These are phyloP conservation scores for Pangasius krempfi DNA, from an alignment of 2,797 vertebrate species.

Conservation along the genomic window DNA sequence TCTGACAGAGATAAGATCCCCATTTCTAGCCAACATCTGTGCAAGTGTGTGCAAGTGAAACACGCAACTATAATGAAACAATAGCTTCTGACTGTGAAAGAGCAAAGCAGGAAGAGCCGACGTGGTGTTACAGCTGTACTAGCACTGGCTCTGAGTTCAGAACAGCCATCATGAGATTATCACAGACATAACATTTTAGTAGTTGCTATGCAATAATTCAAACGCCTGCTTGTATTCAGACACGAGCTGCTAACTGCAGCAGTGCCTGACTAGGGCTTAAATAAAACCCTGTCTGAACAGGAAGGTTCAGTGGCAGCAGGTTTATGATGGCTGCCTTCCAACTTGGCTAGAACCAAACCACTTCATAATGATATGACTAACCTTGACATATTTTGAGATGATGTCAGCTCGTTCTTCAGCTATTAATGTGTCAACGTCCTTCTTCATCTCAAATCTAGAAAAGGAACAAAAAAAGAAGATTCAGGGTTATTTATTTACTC, in stretches of 20 bases:
- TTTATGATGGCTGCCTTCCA: conserved; percentile 18
- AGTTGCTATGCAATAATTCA: not conserved
- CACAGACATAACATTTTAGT: not conserved
- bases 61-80: not conserved
- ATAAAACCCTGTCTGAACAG: not conserved
- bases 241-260: not conserved
- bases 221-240: not conserved
- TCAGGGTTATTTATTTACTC: not conserved
- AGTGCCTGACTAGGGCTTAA: not conserved
- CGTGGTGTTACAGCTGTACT: not conserved
- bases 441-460: conserved; percentile 91
- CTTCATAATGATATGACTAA: conserved; percentile 52
- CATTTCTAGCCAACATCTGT: conserved; percentile 8
- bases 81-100: not conserved
- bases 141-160: not conserved
- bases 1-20: not conserved
- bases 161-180: not conserved
- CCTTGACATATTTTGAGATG: conserved; percentile 87
- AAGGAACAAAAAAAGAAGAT: not conserved
- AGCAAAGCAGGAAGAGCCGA: not conserved
- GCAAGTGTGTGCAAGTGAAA: not conserved
- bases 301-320: not conserved
- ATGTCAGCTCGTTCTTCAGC: conserved; percentile 86
- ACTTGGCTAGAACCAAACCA: not conserved
- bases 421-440: conserved; percentile 86